These are phyloP conservation scores for Xiphophorus hellerii DNA, from an alignment of 2,113 vertebrate genomes.

Conservation along the genomic window DNA sequence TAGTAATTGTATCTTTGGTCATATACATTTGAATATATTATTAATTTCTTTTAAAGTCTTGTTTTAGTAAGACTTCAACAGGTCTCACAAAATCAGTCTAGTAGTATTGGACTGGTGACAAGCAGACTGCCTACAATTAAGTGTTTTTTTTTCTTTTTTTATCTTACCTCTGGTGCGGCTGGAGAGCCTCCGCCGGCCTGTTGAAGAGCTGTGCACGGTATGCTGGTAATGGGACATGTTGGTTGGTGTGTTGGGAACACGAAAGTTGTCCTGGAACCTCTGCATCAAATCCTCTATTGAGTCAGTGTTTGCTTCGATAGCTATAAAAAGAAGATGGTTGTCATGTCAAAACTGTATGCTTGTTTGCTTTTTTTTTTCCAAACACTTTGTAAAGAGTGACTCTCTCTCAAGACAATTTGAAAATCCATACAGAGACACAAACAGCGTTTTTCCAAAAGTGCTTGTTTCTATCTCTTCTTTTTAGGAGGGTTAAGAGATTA, in stretches of 20 bases:
- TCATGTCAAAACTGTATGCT: slow-evolving; percentile 28
- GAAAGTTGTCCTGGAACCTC: slow-evolving; percentile 97
- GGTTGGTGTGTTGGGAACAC: slow-evolving; percentile 87
- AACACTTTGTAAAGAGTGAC: slow-evolving; percentile 21
- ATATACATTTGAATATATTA: background rate
- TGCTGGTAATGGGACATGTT: slow-evolving; percentile 93
- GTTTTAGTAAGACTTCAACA: background rate
- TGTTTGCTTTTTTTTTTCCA: background rate
- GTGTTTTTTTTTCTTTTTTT: background rate
- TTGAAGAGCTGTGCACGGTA: slow-evolving; percentile 83
- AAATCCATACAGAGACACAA: slow-evolving; percentile 4
- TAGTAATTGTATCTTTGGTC: background rate
- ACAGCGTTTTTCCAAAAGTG: slow-evolving; percentile 11
- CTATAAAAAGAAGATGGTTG: slow-evolving; percentile 70
- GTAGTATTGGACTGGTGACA: background rate
- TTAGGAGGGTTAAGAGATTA: slow-evolving; percentile 9
- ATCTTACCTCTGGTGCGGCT: slow-evolving; percentile 88
- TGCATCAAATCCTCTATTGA: slow-evolving; percentile 96
- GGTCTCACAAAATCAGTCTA: background rate
- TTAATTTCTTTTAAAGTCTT: background rate
- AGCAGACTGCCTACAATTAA: background rate
- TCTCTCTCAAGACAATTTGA: slow-evolving; percentile 9
- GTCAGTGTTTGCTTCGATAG: slow-evolving; percentile 87
- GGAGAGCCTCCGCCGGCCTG: slow-evolving; percentile 86
- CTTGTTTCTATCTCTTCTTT: slow-evolving; percentile 1